A percentile compares a stretch with the other conserved stretches of the same genome.
phyloP scores from a whole-genome alignment of 2,888 invertebrate genomes.

The Pristionchus entomophagus region DNA sequence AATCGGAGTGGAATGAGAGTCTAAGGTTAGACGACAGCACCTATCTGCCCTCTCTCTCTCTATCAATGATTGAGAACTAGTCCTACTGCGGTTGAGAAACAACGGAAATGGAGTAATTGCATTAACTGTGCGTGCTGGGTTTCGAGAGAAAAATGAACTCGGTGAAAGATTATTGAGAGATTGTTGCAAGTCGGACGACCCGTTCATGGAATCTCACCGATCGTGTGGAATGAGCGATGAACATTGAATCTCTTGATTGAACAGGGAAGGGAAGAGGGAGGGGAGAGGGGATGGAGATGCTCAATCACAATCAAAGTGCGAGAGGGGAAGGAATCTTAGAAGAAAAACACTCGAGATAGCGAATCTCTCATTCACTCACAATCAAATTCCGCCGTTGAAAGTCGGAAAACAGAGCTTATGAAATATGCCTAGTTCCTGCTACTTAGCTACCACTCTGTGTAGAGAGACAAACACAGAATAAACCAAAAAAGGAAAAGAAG shows the following conservation, averaged over 20 bases:
- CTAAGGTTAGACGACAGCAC: not conserved
- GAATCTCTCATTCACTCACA: slow-evolving; percentile 7
- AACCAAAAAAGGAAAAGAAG: not conserved
- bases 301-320: slow-evolving; percentile 28
- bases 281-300: not conserved
- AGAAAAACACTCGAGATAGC: slow-evolving; percentile 24
- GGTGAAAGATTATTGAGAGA: too few relatives aligned
- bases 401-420: not conserved
- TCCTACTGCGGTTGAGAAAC: slow-evolving; percentile 1
- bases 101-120: not conserved
- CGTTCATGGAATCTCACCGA: not conserved
- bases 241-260: not conserved
- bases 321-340: not conserved
- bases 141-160: not conserved
- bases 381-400: not conserved
- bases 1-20: not conserved
- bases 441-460: not conserved
- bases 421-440: not conserved
- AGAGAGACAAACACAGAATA: not conserved
- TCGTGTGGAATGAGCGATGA: not conserved
- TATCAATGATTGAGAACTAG: not conserved
- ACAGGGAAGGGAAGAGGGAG: not conserved
- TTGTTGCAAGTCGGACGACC: too few relatives aligned
- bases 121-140: too few relatives aligned
- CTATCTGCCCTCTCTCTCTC: not conserved